These are phyloP conservation scores for Drosophila nannoptera DNA, from an alignment of 1,140 invertebrate species.

Conservation along the genomic window DNA sequence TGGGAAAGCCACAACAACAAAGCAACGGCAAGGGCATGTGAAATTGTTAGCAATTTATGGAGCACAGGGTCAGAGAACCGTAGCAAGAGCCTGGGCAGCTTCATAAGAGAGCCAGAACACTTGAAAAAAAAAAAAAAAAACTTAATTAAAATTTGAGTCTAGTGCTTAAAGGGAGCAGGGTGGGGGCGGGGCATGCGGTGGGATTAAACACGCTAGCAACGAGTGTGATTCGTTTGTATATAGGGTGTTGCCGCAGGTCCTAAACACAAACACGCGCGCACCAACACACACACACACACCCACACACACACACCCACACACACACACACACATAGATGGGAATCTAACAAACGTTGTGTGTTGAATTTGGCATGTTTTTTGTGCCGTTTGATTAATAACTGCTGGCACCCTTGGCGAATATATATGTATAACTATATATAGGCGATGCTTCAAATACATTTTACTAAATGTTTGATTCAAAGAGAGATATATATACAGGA, in stretches of 20 bases:
- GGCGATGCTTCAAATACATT: too few species aligned
- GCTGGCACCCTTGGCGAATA: too few species aligned
- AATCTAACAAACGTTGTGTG: too few species aligned
- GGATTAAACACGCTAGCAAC: conserved; percentile 28
- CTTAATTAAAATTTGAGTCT: conserved; percentile 73
- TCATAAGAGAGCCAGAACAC: conserved; percentile 52
- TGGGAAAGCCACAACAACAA: conserved; percentile 12
- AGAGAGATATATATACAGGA: too few species aligned
- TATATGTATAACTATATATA: neutral
- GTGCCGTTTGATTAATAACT: neutral
- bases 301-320: too few species aligned
- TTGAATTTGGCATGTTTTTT: too few species aligned
- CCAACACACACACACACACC: too few species aligned
- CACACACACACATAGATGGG: too few species aligned
- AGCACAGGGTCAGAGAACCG: conserved; percentile 25
- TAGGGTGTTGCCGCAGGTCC: conserved; percentile 36
- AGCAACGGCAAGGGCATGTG: conserved; percentile 28
- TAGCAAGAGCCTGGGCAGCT: conserved; percentile 45
- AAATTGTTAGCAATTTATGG: conserved; percentile 48
- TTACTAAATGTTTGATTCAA: too few species aligned
- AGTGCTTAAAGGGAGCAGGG: conserved; percentile 22
- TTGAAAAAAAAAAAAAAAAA: conserved; percentile 46
- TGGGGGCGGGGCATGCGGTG: neutral
- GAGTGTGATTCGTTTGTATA: conserved; percentile 31
- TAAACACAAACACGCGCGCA: too few species aligned